These are phyloP conservation scores for Pipistrellus nathusii DNA, from an alignment of 2,797 vertebrate species.

Conservation along the genomic window DNA sequence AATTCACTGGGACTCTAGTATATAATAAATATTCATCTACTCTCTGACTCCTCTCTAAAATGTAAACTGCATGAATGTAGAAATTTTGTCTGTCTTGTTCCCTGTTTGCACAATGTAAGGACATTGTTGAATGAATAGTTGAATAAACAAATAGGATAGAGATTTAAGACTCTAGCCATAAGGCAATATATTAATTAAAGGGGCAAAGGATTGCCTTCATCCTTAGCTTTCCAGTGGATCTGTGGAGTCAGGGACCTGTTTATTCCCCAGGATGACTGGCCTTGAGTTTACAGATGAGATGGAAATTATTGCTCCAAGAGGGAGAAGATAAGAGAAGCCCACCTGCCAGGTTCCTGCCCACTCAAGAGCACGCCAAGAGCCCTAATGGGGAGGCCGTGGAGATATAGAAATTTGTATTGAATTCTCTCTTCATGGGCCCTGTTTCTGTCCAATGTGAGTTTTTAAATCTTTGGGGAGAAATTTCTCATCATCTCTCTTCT, in stretches of 20 bases:
- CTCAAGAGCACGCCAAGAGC: not conserved
- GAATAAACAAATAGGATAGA: conserved; percentile 18
- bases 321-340: not conserved
- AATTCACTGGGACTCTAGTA: too few relatives aligned
- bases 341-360: not conserved
- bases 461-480: conserved; percentile 26
- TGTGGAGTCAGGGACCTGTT: not conserved
- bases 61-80: not conserved
- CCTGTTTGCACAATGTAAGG: not conserved
- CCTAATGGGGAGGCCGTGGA: not conserved
- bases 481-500: not conserved
- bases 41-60: not conserved
- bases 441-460: not conserved
- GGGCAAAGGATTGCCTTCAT: conserved; percentile 8
- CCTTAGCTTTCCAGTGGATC: not conserved
- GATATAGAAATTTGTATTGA: conserved; percentile 25
- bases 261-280: not conserved
- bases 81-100: not conserved
- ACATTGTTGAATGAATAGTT: not conserved
- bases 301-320: not conserved
- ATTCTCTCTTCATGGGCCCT: not conserved
- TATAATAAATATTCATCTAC: not conserved
- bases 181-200: not conserved
- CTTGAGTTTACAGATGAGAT: not conserved
- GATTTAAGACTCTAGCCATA: conserved; percentile 13